Conservation (phyloP, 1,140 invertebrate genomes). For the Lethocerus indicus region DNA sequence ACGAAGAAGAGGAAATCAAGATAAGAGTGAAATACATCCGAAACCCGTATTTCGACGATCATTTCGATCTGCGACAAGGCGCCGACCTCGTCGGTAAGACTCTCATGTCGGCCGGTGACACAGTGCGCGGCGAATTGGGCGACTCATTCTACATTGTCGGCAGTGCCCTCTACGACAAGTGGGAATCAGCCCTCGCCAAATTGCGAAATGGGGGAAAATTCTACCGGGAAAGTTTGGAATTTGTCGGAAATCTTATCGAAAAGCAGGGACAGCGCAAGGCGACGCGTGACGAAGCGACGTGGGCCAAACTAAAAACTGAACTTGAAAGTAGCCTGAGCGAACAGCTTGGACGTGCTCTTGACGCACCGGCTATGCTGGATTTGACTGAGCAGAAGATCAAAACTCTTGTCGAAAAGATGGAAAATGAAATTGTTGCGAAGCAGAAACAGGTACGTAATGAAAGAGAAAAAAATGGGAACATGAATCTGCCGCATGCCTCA, state of each 20-base stretch:
- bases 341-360: slow-evolving; percentile 16
- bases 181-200: slow-evolving; percentile 31
- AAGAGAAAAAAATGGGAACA: not conserved
- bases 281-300: slow-evolving; percentile 22
- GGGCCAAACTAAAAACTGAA: slow-evolving; percentile 18
- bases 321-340: slow-evolving; percentile 18
- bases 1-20: slow-evolving; percentile 45
- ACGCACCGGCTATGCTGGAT: slow-evolving; percentile 22
- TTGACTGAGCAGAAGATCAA: slow-evolving; percentile 32
- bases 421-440: slow-evolving; percentile 30
- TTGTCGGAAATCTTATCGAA: slow-evolving; percentile 23
- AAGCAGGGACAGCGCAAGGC: slow-evolving; percentile 7
- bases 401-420: slow-evolving; percentile 29
- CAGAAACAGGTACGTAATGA: slow-evolving; percentile 30
- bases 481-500: not conserved
- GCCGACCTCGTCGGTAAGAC: slow-evolving; percentile 61
- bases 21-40: slow-evolving; percentile 59
- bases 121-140: slow-evolving; percentile 31
- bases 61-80: slow-evolving; percentile 63
- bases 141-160: slow-evolving; percentile 51
- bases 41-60: slow-evolving; percentile 70
- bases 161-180: slow-evolving; percentile 46
- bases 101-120: slow-evolving; percentile 38
- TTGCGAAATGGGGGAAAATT: slow-evolving; percentile 22
- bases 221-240: slow-evolving; percentile 25